A percentile compares a stretch with the other conserved stretches of the same genome.
Evolutionary conservation across 2,113 vertebrate species (phyloP).

Genomic region (Caranx ignobilis): DNA sequence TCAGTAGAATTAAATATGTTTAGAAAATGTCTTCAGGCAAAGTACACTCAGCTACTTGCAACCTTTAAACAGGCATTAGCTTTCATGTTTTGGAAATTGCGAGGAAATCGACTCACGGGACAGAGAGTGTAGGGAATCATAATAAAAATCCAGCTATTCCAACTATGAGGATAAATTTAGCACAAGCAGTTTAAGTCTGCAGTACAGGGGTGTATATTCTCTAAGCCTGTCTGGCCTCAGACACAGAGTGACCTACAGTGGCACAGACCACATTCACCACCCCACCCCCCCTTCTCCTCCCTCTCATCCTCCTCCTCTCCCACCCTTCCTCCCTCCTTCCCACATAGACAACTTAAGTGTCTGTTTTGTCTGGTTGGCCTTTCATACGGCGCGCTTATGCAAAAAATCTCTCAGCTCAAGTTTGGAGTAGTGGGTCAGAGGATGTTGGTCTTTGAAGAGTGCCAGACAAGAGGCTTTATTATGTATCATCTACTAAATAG

Average conservation of each 20-base stretch:
- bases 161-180: slow-evolving; percentile 60
- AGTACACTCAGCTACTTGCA: neutral
- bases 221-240: slow-evolving; percentile 65
- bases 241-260: slow-evolving; percentile 79
- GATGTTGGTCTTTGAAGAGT: slow-evolving; percentile 89
- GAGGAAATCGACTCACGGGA: slow-evolving; percentile 1
- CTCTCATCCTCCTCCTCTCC: slow-evolving; percentile 52
- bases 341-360: slow-evolving; percentile 88
- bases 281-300: slow-evolving; percentile 51
- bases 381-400: slow-evolving; percentile 84
- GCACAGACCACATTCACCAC: slow-evolving; percentile 76
- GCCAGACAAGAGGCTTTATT: slow-evolving; percentile 84
- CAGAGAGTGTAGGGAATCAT: slow-evolving; percentile 17
- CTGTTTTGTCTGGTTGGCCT: slow-evolving; percentile 92
- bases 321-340: slow-evolving; percentile 61
- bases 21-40: slow-evolving; percentile 2
- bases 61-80: slow-evolving; percentile 4
- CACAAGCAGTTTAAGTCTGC: slow-evolving; percentile 62
- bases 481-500: slow-evolving; percentile 87
- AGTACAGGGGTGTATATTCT: slow-evolving; percentile 65
- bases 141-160: slow-evolving; percentile 27
- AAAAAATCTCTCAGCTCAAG: slow-evolving; percentile 85
- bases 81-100: slow-evolving; percentile 6
- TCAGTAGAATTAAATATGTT: slow-evolving; percentile 9
- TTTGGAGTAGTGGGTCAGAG: slow-evolving; percentile 89